Evolutionary conservation across 1,140 invertebrate genomes (phyloP).

Genomic region (Calephelis nemesis): DNA sequence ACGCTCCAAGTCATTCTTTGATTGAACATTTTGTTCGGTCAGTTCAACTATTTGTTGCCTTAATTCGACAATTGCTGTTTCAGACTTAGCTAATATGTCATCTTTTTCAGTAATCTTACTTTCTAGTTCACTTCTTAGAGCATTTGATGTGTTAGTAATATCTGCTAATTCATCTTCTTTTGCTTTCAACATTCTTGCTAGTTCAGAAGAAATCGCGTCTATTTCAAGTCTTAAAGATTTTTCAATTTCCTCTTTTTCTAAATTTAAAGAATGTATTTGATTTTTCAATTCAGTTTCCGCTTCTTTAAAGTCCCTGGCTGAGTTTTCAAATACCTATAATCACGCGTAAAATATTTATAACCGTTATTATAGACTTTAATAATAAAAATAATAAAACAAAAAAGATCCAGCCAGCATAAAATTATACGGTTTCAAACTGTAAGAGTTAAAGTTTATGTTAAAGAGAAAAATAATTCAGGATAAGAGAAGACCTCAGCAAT

Average conservation of each 20-base stretch:
- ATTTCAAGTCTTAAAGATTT: conserved; percentile 58
- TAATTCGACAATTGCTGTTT: conserved; percentile 23
- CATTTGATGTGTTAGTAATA: neutral
- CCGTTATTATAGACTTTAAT: conserved; percentile 20
- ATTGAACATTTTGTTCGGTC: neutral
- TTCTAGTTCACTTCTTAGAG: neutral
- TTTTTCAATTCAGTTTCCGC: conserved; percentile 36
- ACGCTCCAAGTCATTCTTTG: conserved; percentile 6
- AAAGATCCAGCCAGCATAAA: too few relatives aligned
- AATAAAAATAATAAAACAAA: conserved; percentile 9
- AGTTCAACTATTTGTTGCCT: conserved; percentile 1
- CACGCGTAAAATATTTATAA: conserved; percentile 26
- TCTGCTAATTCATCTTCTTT: conserved; percentile 63
- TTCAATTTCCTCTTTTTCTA: conserved; percentile 45
- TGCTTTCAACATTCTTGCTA: conserved; percentile 51
- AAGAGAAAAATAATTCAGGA: neutral
- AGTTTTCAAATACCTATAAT: conserved; percentile 54
- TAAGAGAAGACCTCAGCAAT: neutral
- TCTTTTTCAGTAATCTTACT: conserved; percentile 45
- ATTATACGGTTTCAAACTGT: too few relatives aligned
- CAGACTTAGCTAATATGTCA: conserved; percentile 52
- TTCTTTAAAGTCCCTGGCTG: conserved; percentile 42
- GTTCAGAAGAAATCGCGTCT: conserved; percentile 31
- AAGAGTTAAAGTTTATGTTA: neutral
- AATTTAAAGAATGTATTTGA: conserved; percentile 35